phyloP scores from a whole-genome alignment of 2,113 vertebrate species.

The Condylura cristata region DNA sequence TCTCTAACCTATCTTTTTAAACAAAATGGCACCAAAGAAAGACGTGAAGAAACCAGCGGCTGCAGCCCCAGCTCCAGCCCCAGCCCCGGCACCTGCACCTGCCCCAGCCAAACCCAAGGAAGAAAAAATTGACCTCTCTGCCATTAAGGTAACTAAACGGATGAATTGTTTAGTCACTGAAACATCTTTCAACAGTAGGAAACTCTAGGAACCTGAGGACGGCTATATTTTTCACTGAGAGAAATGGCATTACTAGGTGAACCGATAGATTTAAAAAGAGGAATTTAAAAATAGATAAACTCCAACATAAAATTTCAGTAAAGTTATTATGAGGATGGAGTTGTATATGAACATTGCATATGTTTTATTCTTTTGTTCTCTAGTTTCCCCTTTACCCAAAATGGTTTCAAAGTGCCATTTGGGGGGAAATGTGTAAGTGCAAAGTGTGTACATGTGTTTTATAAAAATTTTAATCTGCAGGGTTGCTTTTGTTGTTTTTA shows the following conservation, averaged over 20 bases:
- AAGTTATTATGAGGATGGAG: not conserved
- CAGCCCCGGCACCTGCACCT: constrained; percentile 73
- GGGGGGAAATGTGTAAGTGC: not conserved
- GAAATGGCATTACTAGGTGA: not conserved
- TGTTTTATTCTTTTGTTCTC: not conserved
- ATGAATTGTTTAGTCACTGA: constrained; percentile 65
- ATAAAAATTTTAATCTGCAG: not conserved
- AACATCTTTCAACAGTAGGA: constrained; percentile 57
- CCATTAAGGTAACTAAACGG: constrained; percentile 87
- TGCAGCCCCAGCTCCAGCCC: constrained; percentile 78
- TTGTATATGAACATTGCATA: not conserved
- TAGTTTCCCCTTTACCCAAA: not conserved
- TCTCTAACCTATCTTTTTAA: constrained; percentile 70
- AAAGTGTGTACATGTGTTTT: not conserved
- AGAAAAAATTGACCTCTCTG: constrained; percentile 87
- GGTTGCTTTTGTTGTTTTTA: not conserved
- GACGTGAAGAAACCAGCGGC: constrained; percentile 87
- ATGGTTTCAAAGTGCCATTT: not conserved
- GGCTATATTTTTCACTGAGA: constrained; percentile 9
- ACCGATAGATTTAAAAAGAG: not conserved
- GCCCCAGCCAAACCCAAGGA: constrained; percentile 87
- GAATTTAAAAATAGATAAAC: not conserved
- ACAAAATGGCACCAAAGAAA: constrained; percentile 92
- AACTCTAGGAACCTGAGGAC: not conserved
- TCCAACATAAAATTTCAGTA: not conserved